Evolutionary conservation across 2,113 vertebrate genomes (phyloP).

Genomic region (Condylura cristata): DNA sequence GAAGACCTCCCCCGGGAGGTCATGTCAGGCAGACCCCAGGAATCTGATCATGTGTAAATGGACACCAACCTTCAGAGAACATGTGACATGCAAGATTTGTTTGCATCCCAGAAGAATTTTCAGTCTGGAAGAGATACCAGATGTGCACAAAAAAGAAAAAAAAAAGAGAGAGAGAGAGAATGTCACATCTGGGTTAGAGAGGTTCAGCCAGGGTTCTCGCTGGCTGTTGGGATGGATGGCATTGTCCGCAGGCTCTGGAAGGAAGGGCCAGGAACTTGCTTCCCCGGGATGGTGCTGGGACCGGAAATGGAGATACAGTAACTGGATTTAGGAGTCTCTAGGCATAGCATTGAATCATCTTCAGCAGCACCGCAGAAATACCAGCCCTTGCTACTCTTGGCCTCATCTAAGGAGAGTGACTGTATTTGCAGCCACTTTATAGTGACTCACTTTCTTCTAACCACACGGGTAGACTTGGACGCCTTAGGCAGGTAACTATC

Average conservation of each 20-base stretch:
- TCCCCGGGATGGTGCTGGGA: background rate
- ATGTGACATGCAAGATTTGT: background rate
- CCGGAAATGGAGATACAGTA: background rate
- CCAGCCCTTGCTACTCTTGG: background rate
- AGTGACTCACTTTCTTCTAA: background rate
- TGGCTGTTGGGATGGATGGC: background rate
- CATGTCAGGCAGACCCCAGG: background rate
- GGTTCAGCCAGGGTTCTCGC: background rate
- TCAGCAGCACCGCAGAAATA: background rate
- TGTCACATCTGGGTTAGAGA: rapidly evolving
- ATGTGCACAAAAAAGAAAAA: rapidly evolving
- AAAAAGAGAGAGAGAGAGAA: no score
- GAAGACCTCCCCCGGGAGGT: background rate
- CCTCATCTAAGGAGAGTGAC: background rate
- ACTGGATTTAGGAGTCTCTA: background rate
- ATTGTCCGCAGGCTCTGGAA: background rate
- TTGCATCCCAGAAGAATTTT: background rate
- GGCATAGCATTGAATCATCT: background rate
- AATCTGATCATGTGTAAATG: background rate
- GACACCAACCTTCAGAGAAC: no score
- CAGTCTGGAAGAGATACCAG: background rate
- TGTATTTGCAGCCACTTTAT: background rate
- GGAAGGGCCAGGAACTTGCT: background rate
- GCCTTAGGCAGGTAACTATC: background rate
- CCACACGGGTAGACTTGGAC: background rate